Evolutionary conservation across 1,140 invertebrate species (phyloP), one percentile per base, ranked within the genome.

Genomic region (Drosophila parabipectinata): DNA sequence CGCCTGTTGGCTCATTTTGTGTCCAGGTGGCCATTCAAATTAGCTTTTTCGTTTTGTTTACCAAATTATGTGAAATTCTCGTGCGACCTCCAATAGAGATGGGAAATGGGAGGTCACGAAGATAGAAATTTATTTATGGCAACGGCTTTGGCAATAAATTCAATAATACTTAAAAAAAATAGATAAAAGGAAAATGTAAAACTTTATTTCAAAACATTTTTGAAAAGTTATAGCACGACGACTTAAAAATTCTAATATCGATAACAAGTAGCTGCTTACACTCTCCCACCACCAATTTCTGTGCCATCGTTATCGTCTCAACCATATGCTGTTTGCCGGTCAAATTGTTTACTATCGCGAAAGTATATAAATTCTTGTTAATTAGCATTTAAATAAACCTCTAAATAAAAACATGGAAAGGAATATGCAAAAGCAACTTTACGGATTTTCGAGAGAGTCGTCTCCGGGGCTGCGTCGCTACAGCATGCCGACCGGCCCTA

Each of bases 21-120:
- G 87, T 77, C 91, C 91, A 92, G 62, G 74, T 91, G 45, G 90
- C 83, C 91, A 92, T 69, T 37, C 4, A 10, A 18, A 8, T 59
- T 45, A 7, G 32, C 24, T 37, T 60, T 12, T 41, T 50, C 48
- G 15, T 14, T 60, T 87, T 87, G 77, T 80, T 85, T 84, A 84
- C 77, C 34, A 30, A 47, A 63, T 62, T 37, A 52, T 57, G 37
- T 67, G 75, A 55, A 74, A 68, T 74, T 58, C 26, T 39, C 7
- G 12, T 28, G 21, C 32, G 10, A 60, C 18, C 14, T 34, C 15
- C 39, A 39, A 39, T 39, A 14, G 24, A 37, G 51, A 51, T 30
- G 18, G 14, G 5, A 24, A n/a, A 26, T 18, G 14, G 14, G 4
- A 2, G 15, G n/a, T 24, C 15, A 60, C 26, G 6, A 3, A 44